Evolutionary conservation across 2,888 invertebrate genomes (phyloP), one percentile per base, ranked within the genome.

Genomic region (Ceriagrion tenellum): DNA sequence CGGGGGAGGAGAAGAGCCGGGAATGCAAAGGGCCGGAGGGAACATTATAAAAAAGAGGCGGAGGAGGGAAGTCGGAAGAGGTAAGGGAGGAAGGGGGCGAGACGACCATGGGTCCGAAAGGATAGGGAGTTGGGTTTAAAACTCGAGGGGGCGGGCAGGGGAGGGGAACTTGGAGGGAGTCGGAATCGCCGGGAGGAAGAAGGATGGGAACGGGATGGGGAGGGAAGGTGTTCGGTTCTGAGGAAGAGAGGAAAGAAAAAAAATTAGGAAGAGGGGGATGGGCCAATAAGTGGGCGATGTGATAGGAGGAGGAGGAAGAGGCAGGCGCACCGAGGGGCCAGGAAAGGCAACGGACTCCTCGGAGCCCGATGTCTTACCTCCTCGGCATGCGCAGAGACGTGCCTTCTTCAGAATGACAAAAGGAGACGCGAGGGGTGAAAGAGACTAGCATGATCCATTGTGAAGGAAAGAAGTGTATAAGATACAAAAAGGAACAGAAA

Each of bases 11-110:
- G 16, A 90, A 30, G 59, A 59, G 59, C n/a, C 35, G 90, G 90
- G 90, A 91, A 91, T 56, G 90, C 59, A 91, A 59, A 91, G 59
- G 59, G 59, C 90, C 59, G 90, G 55, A 59, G 59, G 59, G 90
- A 91, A 91, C 35, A 91, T 59, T 91, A 59, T 40, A 59, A 91
- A 59, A 59, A 59, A 35, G 18, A 56, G 55, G 90, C 55, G n/a
- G 26, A 69, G 69, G 69, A 23, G 20, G n/a, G 69, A n/a, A 23
- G n/a, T 47, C 47, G 47, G n/a, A 26, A 56, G 90, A 90, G 56
- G 16, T 18, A 30, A 18, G 90, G 90, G 56, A 2, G 56, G 90
- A 56, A 47, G 47, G 47, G 55, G 55, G 90, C 16, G 26, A 23
- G 8, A 26, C 23, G 35, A 55, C 18, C n/a, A 55, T n/a, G 56